phyloP scores from a whole-genome alignment of 2,113 vertebrate genomes.

The Syrmaticus mikado region DNA sequence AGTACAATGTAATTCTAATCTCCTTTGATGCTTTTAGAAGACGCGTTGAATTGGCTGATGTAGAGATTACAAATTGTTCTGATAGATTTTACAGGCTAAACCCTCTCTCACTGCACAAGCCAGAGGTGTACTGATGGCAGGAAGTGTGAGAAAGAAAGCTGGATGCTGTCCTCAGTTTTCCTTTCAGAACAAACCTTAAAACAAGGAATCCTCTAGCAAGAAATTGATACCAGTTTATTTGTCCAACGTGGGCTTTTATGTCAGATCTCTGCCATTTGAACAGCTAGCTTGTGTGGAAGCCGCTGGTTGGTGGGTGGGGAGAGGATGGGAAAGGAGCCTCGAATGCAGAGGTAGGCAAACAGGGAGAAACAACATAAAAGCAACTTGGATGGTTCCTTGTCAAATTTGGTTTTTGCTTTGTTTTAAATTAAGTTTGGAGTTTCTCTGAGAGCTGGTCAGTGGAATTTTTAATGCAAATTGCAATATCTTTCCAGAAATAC shows the following conservation, averaged over 20 bases:
- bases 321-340: not conserved
- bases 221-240: not conserved
- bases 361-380: not conserved
- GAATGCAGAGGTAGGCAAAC: accelerated
- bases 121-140: not conserved
- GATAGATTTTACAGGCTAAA: not conserved
- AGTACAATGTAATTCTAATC: not conserved
- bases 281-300: not conserved
- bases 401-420: not conserved
- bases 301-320: not conserved
- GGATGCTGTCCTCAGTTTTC: not conserved
- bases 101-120: not conserved
- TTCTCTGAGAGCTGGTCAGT: not conserved
- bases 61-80: not conserved
- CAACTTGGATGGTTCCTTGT: not conserved
- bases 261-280: not conserved
- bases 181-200: not conserved
- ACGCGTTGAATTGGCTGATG: not conserved
- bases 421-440: not conserved
- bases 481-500: not conserved
- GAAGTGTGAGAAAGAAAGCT: not conserved
- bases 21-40: not conserved
- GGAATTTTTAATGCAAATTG: not conserved
- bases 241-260: accelerated
- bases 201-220: not conserved